Evolutionary conservation across 2,797 vertebrate genomes (phyloP).

Genomic region (Schizopygopsis pylzovi): DNA sequence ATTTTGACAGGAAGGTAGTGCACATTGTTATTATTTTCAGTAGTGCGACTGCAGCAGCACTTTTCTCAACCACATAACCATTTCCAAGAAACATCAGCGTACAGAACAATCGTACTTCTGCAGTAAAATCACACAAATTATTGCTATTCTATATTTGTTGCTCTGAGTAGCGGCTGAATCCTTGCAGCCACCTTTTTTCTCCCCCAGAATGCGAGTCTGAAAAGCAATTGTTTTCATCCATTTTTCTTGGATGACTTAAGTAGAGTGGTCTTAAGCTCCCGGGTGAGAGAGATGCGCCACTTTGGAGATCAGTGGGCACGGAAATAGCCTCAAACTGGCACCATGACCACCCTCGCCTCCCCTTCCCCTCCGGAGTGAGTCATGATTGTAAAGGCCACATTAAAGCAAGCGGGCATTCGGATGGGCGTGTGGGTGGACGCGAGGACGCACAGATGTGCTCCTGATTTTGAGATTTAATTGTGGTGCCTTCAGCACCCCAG

Average conservation of each 20-base stretch:
- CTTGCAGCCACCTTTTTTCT: background rate
- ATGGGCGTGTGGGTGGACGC: constrained; percentile 53
- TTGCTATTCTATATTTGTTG: background rate
- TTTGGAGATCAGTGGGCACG: constrained; percentile 42
- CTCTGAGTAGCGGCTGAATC: background rate
- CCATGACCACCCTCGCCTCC: background rate
- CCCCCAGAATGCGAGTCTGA: constrained; percentile 39
- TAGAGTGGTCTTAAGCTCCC: constrained; percentile 27
- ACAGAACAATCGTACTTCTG: background rate
- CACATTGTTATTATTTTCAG: background rate
- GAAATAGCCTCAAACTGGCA: constrained; percentile 42
- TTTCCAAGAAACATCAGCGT: background rate
- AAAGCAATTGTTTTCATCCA: constrained; percentile 48
- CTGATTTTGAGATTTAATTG: constrained; percentile 55
- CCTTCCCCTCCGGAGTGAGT: constrained; percentile 25
- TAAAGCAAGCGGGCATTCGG: constrained; percentile 47
- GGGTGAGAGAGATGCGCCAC: constrained; percentile 32
- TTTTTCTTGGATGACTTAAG: constrained; percentile 29
- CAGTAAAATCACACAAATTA: background rate
- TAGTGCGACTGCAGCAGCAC: background rate
- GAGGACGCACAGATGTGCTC: constrained; percentile 55
- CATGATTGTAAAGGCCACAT: constrained; percentile 51
- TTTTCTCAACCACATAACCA: background rate
- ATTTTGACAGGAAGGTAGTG: background rate
- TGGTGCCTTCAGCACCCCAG: constrained; percentile 28